Conservation (phyloP, 2,888 invertebrate genomes). For the Rhingia campestris region DNA sequence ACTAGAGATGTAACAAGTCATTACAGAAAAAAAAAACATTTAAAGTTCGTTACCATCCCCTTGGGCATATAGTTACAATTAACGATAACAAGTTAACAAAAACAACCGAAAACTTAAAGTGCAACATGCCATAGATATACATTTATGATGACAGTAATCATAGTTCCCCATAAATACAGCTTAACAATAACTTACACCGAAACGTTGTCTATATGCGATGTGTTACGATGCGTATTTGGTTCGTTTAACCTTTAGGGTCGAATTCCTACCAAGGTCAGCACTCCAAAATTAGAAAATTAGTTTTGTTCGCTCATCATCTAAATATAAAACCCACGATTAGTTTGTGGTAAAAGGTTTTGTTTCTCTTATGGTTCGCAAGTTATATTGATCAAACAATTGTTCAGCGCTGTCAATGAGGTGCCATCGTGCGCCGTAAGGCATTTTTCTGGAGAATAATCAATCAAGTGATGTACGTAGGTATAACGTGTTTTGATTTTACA, state of each 20-base stretch:
- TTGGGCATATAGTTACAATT: background rate
- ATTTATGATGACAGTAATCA: constrained; percentile 28
- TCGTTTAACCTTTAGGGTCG: constrained; percentile 50
- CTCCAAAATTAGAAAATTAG: constrained; percentile 40
- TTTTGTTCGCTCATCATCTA: constrained; percentile 54
- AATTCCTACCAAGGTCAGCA: constrained; percentile 37
- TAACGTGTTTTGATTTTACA: constrained; percentile 44
- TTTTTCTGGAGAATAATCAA: constrained; percentile 41
- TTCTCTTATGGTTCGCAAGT: constrained; percentile 2
- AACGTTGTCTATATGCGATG: background rate
- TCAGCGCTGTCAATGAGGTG: constrained; percentile 53
- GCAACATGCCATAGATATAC: constrained; percentile 7
- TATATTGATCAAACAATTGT: constrained; percentile 63
- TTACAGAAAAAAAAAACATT: no score
- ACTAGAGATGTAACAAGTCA: no score
- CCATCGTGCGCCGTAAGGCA: constrained; percentile 37
- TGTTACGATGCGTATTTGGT: constrained; percentile 5
- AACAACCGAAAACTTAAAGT: constrained; percentile 6
- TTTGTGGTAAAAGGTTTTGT: constrained; percentile 23
- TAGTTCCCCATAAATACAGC: constrained; percentile 14
- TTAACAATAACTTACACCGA: constrained; percentile 32
- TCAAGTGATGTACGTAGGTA: constrained; percentile 37
- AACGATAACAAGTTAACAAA: background rate
- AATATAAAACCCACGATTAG: constrained; percentile 35
- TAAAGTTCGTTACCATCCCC: no score